Evolutionary conservation across 2,888 invertebrate genomes (phyloP), one percentile per base, ranked within the genome.

Genomic region (Scaptomyza flava): DNA sequence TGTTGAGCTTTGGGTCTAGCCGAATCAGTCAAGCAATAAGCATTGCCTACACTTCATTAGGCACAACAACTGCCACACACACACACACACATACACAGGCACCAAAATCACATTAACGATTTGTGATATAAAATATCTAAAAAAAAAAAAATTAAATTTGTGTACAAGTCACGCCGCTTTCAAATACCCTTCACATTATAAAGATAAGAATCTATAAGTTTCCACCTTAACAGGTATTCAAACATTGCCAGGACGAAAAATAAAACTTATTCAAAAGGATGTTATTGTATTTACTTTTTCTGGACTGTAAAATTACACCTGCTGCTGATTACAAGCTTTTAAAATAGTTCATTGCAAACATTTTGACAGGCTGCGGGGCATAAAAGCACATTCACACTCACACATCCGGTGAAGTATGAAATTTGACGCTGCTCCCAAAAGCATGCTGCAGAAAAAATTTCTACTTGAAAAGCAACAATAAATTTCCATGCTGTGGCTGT

Each of bases 41-140:
- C 71, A 74, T 60, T 63, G 70, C n/a, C 69, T 45, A 78, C 78
- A 77, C 78, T 77, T 77, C 76, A 77, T 77, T 77, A 77, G 68
- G 57, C 72, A 68, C 68, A 76, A 41, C 72, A 71, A 75, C 59
- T 63, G 72, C 59, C 72, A n/a, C 57, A 23, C 31, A 43, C 72
- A n/a, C 57, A 23, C 31, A 43, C 34, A 14, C 66, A 20, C 36
- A 20, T 56, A 30, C 53, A n/a, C 42, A n/a, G 38, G 33, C 61
- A 33, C 43, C 47, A 31, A 42, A 56, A 74, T 54, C 72, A 42
- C 48, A 57, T 76, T 79, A 81, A 63, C 65, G 71, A 81, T 68
- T 66, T 76, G 59, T 64, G 67, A 64, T 63, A 76, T 82, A 76
- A 71, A 76, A 76, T 81, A 76, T 83, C 75, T 57, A 53, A 48